Evolutionary conservation across 53 echinoderm and acorn worm genomes (phyloP).

Genomic region (Stichopus horrens): DNA sequence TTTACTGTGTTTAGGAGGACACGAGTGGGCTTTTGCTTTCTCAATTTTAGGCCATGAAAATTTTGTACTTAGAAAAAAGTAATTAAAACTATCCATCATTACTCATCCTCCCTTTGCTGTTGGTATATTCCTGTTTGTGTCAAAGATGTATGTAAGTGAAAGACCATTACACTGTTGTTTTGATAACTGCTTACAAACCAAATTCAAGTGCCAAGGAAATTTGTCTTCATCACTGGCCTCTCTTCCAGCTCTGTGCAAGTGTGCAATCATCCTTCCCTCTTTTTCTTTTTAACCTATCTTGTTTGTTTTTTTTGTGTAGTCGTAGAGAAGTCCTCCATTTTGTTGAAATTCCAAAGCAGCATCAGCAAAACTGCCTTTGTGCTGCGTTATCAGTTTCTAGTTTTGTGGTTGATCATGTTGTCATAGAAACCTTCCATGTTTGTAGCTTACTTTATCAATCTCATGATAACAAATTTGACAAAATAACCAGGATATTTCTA

Average conservation of each 20-base stretch:
- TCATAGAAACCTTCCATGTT: constrained; percentile 12
- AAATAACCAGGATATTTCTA: constrained; percentile 40
- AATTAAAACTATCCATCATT: too few relatives aligned
- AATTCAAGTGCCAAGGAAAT: neutral
- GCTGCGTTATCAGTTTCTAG: constrained; percentile 3
- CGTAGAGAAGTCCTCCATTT: neutral
- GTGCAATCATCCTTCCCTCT: constrained; percentile 11
- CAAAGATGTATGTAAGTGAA: too few relatives aligned
- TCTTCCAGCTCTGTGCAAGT: constrained; percentile 29
- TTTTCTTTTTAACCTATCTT: neutral
- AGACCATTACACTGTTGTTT: too few relatives aligned
- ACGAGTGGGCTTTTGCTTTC: too few relatives aligned
- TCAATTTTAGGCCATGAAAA: too few relatives aligned
- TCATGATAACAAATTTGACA: constrained; percentile 24
- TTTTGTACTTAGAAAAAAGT: too few relatives aligned
- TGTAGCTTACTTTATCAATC: constrained; percentile 35
- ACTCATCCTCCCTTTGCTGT: too few relatives aligned
- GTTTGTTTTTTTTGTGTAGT: neutral
- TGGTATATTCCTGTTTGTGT: too few relatives aligned
- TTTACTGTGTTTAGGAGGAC: too few relatives aligned
- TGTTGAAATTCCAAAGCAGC: neutral
- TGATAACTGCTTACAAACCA: neutral
- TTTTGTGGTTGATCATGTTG: constrained; percentile 3
- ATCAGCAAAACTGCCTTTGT: constrained; percentile 9
- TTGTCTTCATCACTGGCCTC: neutral